These are phyloP conservation scores for Carassius carassius DNA, from an alignment of 2,113 vertebrate species.

Conservation along the genomic window DNA sequence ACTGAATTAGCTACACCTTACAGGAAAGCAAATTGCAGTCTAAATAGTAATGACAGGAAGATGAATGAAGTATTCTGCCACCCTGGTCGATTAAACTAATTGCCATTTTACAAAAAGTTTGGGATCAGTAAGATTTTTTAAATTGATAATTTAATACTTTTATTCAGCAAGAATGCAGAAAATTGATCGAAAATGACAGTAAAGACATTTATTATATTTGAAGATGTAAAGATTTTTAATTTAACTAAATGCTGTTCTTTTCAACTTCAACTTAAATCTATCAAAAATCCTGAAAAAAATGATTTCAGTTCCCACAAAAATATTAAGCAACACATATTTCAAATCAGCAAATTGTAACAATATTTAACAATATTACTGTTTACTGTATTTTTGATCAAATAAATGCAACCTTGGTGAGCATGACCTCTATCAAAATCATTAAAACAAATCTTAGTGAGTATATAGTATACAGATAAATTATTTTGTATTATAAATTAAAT, in stretches of 20 bases:
- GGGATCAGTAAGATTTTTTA: neutral
- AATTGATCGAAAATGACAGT: neutral
- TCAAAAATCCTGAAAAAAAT: too few species aligned
- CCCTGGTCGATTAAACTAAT: neutral
- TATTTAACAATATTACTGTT: too few species aligned
- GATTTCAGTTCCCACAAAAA: neutral
- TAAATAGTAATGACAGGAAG: neutral
- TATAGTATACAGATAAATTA: neutral
- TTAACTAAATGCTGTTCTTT: too few species aligned
- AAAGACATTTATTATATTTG: neutral
- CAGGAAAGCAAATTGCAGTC: neutral
- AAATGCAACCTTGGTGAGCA: too few species aligned
- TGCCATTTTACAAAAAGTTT: neutral
- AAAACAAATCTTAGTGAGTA: too few species aligned
- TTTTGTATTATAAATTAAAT: neutral
- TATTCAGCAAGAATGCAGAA: neutral
- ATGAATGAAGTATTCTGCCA: neutral
- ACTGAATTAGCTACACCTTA: neutral
- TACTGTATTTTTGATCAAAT: too few species aligned
- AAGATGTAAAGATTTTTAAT: neutral
- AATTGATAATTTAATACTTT: neutral
- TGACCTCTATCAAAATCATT: too few species aligned
- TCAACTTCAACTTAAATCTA: too few species aligned
- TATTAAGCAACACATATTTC: neutral
- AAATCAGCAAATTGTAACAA: too few species aligned